These are phyloP conservation scores for Anableps anableps DNA, from an alignment of 2,797 vertebrate species.

Conservation along the genomic window DNA sequence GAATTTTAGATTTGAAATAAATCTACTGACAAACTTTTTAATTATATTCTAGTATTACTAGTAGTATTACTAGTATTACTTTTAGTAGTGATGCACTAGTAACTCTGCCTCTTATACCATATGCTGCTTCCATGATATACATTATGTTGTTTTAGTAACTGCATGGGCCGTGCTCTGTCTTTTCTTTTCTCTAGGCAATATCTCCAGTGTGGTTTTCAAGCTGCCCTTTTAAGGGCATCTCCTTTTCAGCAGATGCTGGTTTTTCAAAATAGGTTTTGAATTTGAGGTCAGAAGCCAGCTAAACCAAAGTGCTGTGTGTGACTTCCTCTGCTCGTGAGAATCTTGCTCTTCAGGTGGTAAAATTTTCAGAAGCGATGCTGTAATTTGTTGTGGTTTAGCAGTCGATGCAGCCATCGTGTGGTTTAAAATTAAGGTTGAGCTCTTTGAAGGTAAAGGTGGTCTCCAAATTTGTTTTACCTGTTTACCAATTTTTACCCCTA, in stretches of 20 bases:
- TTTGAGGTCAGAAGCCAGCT: constrained; percentile 35
- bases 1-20: not conserved
- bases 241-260: constrained; percentile 6
- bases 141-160: constrained; percentile 12
- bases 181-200: constrained; percentile 1
- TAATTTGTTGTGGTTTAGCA: constrained; percentile 3
- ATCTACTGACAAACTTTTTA: not conserved
- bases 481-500: not conserved
- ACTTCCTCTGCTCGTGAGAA: constrained; percentile 27
- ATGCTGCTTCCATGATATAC: not conserved
- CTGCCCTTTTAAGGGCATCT: not conserved
- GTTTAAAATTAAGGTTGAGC: constrained; percentile 8
- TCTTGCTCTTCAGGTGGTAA: constrained; percentile 1
- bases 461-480: too few species aligned
- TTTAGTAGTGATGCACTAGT: not conserved
- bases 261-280: constrained; percentile 33
- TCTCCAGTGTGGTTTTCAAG: constrained; percentile 23
- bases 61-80: too few species aligned
- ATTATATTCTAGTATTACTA: not conserved
- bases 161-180: not conserved
- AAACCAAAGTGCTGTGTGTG: constrained; percentile 7
- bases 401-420: constrained; percentile 61
- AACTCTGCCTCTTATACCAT: not conserved
- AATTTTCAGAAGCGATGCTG: not conserved
- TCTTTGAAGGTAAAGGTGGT: not conserved